Evolutionary conservation across 1,140 invertebrate species (phyloP).

Genomic region (Hypothenemus hampei): DNA sequence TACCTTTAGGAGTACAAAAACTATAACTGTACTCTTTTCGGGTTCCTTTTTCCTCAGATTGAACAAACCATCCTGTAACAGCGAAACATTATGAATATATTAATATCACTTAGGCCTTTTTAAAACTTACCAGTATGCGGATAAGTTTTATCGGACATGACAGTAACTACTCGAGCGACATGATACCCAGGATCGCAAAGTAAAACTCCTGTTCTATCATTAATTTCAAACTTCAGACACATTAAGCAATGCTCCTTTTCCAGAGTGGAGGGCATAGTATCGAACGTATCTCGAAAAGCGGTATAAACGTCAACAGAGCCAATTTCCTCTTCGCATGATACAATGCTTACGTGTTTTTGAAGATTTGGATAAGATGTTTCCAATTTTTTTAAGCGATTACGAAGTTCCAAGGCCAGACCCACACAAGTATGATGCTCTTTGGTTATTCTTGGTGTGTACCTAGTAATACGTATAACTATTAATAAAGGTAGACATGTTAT

Average conservation of each 20-base stretch:
- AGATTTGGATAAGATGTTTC: constrained; percentile 61
- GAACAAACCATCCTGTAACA: constrained; percentile 71
- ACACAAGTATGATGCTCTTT: constrained; percentile 80
- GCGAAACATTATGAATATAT: not conserved
- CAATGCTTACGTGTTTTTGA: constrained; percentile 62
- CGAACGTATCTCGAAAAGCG: constrained; percentile 50
- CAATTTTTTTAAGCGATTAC: constrained; percentile 55
- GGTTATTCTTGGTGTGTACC: constrained; percentile 65
- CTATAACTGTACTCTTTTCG: constrained; percentile 79
- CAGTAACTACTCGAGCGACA: constrained; percentile 74
- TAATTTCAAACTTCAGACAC: constrained; percentile 68
- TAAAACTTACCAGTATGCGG: constrained; percentile 69
- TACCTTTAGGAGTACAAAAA: constrained; percentile 56
- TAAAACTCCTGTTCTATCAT: constrained; percentile 66
- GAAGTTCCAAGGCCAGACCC: constrained; percentile 74
- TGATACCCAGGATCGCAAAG: constrained; percentile 88
- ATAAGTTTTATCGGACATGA: constrained; percentile 78
- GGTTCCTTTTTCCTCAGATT: constrained; percentile 65
- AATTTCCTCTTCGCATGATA: constrained; percentile 84
- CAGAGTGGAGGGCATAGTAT: constrained; percentile 56
- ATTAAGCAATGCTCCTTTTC: constrained; percentile 89
- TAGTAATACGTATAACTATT: constrained; percentile 20
- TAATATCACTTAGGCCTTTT: not conserved
- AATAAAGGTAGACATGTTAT: too few relatives aligned
- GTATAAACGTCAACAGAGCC: constrained; percentile 63